Percentiles rank a stretch among this genome's conserved stretches.
Evolutionary conservation across 2,113 vertebrate species (phyloP).

Genomic region (Microcebus lehilahytsara): DNA sequence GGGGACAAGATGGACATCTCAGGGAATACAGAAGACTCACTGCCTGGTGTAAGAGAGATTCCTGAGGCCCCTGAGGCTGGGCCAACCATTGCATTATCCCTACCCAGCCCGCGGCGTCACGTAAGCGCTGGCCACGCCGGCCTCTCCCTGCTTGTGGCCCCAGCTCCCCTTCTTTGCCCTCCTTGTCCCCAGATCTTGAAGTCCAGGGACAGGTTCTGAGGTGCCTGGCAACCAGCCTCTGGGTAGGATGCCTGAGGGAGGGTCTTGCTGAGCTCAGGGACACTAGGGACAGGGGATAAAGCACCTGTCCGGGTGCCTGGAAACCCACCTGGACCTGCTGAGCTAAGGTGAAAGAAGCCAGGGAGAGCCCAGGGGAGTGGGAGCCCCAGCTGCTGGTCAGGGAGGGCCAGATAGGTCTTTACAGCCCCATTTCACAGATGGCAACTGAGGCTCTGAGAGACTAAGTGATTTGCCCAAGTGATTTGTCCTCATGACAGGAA

Average conservation of each 20-base stretch:
- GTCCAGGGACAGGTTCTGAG: background rate
- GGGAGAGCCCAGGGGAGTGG: background rate
- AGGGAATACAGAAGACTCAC: background rate
- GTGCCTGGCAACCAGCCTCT: background rate
- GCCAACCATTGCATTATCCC: background rate
- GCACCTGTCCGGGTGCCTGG: background rate
- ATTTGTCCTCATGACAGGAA: background rate
- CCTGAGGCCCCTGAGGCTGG: background rate
- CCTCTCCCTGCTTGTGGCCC: background rate
- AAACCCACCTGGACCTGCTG: background rate
- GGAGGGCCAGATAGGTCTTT: background rate
- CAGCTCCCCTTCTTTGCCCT: background rate
- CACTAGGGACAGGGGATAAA: background rate
- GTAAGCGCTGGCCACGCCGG: background rate
- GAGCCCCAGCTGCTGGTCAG: background rate
- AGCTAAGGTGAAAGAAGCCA: background rate
- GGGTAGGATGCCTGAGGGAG: background rate
- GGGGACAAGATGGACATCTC: background rate
- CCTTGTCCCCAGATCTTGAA: background rate
- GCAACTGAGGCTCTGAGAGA: background rate
- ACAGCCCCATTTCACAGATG: background rate
- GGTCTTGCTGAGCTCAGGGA: background rate
- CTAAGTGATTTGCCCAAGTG: background rate
- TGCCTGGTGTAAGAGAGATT: background rate
- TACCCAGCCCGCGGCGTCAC: fast-evolving